These are phyloP conservation scores for Rhamnusium bicolor DNA, from an alignment of 2,888 invertebrate species.

Conservation along the genomic window DNA sequence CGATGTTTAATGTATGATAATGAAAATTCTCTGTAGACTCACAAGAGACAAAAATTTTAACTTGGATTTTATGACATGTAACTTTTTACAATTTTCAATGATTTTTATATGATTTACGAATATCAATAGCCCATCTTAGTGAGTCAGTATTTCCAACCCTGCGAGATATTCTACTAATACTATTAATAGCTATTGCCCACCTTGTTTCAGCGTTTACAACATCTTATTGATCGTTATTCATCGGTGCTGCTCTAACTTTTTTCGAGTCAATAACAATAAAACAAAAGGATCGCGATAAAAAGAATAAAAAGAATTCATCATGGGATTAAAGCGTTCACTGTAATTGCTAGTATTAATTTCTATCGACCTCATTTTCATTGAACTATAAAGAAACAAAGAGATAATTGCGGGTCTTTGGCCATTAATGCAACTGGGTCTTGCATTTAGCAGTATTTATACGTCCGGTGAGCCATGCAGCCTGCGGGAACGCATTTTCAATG, in stretches of 20 bases:
- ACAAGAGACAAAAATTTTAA: too few species aligned
- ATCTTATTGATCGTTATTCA: constrained; percentile 11
- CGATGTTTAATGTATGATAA: too few species aligned
- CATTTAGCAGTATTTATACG: constrained; percentile 51
- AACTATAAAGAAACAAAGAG: constrained; percentile 62
- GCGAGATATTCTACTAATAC: too few species aligned
- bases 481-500: constrained; percentile 29
- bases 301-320: constrained; percentile 23
- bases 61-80: too few species aligned
- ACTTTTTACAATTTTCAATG: too few species aligned
- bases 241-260: constrained; percentile 19
- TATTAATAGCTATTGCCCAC: too few species aligned
- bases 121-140: too few species aligned
- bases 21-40: too few species aligned
- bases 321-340: constrained; percentile 22
- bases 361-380: constrained; percentile 62
- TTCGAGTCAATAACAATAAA: constrained; percentile 25
- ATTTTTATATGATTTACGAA: too few species aligned
- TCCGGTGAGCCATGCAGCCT: constrained; percentile 40
- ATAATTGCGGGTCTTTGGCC: constrained; percentile 58
- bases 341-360: constrained; percentile 51
- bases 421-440: constrained; percentile 62
- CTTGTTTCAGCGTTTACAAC: background rate
- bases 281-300: constrained; percentile 19
- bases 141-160: too few species aligned